A percentile compares a stretch with the other conserved stretches of the same genome.
These are phyloP conservation scores for Diadophis punctatus DNA, from an alignment of 2,113 vertebrate genomes.

Conservation along the genomic window DNA sequence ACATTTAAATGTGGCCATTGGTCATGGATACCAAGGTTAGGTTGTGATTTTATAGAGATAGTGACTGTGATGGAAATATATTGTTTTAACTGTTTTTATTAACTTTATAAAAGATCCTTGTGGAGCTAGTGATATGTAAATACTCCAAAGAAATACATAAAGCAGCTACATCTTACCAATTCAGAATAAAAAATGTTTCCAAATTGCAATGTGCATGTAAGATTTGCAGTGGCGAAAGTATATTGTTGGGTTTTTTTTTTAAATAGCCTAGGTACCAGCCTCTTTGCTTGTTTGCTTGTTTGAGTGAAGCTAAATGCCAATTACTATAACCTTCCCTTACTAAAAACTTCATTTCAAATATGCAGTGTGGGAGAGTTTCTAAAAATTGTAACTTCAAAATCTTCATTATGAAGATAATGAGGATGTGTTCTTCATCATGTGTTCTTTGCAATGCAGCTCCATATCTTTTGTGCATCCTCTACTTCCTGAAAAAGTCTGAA, in stretches of 20 bases:
- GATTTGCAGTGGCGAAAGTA: background rate
- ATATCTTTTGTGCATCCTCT: background rate
- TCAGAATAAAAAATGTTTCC: background rate
- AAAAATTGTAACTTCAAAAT: background rate
- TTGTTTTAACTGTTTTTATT: background rate
- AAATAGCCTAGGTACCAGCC: background rate
- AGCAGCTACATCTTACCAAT: background rate
- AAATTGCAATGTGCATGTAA: background rate
- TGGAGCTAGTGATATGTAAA: background rate
- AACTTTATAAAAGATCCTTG: background rate
- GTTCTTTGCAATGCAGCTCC: background rate
- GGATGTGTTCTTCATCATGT: background rate
- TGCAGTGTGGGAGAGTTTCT: background rate
- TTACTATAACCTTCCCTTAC: background rate
- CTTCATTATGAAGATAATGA: background rate
- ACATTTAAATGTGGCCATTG: background rate
- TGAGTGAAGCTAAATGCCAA: background rate
- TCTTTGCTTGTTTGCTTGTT: background rate
- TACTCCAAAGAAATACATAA: background rate
- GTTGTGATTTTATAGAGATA: background rate
- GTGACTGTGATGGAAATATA: background rate
- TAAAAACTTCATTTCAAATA: background rate
- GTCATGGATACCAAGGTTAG: background rate
- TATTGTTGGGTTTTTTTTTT: background rate
- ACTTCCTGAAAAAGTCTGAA: background rate